Conservation (phyloP, 2,797 vertebrate genomes). For the Podarcis siculus region DNA sequence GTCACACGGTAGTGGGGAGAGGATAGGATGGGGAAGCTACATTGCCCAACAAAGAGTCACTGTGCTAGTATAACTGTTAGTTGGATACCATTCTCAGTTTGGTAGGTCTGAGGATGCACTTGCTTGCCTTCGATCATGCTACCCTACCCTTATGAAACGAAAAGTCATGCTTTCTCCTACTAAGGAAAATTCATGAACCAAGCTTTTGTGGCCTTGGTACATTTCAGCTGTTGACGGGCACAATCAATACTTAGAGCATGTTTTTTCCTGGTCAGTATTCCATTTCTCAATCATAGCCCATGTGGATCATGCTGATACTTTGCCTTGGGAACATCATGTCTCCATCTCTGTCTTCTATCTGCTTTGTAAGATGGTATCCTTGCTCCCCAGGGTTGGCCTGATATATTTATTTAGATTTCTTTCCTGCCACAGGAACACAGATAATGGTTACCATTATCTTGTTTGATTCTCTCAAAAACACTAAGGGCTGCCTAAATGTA, state of each 20-base stretch:
- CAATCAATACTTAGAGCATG: neutral
- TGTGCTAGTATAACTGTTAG: too few species aligned
- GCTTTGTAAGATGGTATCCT: neutral
- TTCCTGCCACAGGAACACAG: neutral
- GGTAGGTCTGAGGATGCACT: neutral
- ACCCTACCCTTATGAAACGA: neutral
- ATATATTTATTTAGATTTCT: neutral
- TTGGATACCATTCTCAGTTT: neutral
- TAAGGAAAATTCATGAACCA: neutral
- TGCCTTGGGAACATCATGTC: neutral
- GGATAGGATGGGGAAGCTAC: too few species aligned
- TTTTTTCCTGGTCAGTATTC: neutral
- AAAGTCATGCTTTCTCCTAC: neutral
- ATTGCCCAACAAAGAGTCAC: too few species aligned
- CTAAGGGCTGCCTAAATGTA: neutral
- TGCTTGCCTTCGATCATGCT: neutral
- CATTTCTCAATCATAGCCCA: neutral
- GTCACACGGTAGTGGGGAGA: too few species aligned
- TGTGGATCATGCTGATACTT: neutral
- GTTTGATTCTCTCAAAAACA: neutral
- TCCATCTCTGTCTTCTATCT: neutral
- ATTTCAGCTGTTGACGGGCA: neutral
- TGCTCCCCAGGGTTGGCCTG: neutral
- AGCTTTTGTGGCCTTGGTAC: neutral
- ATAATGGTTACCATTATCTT: neutral